Percentiles rank a stretch among this genome's conserved stretches.
These are phyloP conservation scores for Clostera curtula DNA, from an alignment of 2,888 invertebrate genomes.

Conservation along the genomic window DNA sequence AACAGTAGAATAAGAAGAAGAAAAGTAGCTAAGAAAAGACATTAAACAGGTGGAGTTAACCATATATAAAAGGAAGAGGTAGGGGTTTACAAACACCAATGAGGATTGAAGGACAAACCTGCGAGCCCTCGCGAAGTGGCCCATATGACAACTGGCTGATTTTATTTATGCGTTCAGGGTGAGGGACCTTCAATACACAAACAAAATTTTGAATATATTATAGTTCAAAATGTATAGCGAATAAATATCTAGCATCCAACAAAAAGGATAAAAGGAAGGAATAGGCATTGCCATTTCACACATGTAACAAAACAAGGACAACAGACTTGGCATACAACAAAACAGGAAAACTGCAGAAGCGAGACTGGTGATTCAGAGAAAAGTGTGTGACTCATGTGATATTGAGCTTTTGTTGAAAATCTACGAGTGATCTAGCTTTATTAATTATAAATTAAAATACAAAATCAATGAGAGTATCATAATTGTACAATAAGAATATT, in stretches of 20 bases:
- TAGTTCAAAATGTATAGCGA: constrained; percentile 36
- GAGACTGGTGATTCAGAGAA: constrained; percentile 32
- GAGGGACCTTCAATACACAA: constrained; percentile 80
- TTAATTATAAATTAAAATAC: constrained; percentile 17
- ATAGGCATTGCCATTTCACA: constrained; percentile 37
- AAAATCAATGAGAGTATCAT: constrained; percentile 12
- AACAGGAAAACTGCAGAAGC: constrained; percentile 38
- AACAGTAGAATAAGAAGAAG: constrained; percentile 35
- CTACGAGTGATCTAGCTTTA: constrained; percentile 26
- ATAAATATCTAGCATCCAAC: constrained; percentile 50
- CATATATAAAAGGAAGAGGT: constrained; percentile 51
- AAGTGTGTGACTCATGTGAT: constrained; percentile 29
- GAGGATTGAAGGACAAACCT: constrained; percentile 75
- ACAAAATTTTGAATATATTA: constrained; percentile 65
- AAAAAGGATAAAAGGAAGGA: constrained; percentile 47
- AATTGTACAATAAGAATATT: constrained; percentile 36
- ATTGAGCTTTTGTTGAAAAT: constrained; percentile 19
- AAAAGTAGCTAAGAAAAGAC: constrained; percentile 29
- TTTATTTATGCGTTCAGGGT: constrained; percentile 77
- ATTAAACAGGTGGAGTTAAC: constrained; percentile 34
- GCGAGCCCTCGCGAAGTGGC: constrained; percentile 79
- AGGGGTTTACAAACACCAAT: constrained; percentile 70
- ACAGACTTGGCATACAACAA: constrained; percentile 30
- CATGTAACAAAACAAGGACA: constrained; percentile 28
- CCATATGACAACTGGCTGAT: constrained; percentile 80